phyloP scores from a whole-genome alignment of 2,113 vertebrate genomes.

The Nansenia antarctica region DNA sequence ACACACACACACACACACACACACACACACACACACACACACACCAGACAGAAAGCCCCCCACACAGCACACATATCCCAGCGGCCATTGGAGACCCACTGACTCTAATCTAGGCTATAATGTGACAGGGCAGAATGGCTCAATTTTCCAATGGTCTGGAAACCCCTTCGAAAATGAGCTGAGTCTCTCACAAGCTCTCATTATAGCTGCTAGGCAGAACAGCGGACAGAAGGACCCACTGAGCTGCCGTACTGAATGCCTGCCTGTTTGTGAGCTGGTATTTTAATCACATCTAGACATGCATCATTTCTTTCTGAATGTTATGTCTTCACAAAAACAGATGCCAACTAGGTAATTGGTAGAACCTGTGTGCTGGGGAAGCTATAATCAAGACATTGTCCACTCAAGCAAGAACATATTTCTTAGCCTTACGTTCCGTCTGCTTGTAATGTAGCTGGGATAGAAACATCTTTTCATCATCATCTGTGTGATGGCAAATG shows the following conservation, averaged over 20 bases:
- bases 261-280: constrained; percentile 63
- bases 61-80: constrained; percentile 34
- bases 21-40: constrained; percentile 45
- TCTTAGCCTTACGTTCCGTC: not conserved
- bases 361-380: constrained; percentile 10
- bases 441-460: not conserved
- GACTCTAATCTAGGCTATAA: constrained; percentile 44
- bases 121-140: constrained; percentile 42
- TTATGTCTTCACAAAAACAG: constrained; percentile 28
- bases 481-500: not conserved
- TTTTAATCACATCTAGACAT: constrained; percentile 56
- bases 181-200: constrained; percentile 40
- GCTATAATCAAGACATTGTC: constrained; percentile 37
- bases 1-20: not conserved
- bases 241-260: not conserved
- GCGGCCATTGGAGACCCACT: constrained; percentile 36
- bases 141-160: constrained; percentile 45
- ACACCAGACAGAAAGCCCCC: constrained; percentile 35
- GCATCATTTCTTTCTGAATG: constrained; percentile 40
- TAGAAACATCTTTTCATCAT: constrained; percentile 8
- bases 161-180: constrained; percentile 41
- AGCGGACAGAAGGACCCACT: not conserved
- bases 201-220: constrained; percentile 29
- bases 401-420: constrained; percentile 10
- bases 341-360: constrained; percentile 32